Evolutionary conservation across 2,797 vertebrate species (phyloP).

Genomic region (Xiphophorus birchmanni): DNA sequence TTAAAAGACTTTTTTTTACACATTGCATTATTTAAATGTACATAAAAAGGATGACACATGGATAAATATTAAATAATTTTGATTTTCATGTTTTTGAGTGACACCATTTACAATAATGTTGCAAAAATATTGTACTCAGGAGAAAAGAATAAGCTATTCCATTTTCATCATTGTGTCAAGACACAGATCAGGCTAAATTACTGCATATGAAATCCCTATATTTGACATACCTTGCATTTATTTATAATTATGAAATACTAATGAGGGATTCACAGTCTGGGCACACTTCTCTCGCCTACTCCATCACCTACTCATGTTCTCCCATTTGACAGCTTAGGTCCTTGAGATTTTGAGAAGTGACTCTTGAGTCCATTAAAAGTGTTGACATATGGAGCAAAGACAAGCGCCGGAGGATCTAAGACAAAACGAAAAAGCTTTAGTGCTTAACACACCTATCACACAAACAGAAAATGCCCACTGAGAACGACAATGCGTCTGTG

Average conservation of each 20-base stretch:
- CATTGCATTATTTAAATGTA: background rate
- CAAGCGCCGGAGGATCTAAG: slow-evolving; percentile 50
- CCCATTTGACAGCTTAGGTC: slow-evolving; percentile 44
- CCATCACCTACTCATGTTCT: slow-evolving; percentile 13
- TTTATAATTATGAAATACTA: slow-evolving; percentile 22
- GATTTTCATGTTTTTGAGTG: background rate
- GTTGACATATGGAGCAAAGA: slow-evolving; percentile 49
- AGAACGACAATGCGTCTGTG: slow-evolving; percentile 53
- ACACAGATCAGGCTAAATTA: background rate
- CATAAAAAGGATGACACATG: background rate
- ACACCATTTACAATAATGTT: background rate
- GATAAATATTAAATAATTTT: background rate
- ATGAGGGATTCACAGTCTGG: slow-evolving; percentile 7
- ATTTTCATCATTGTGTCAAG: background rate
- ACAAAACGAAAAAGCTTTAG: slow-evolving; percentile 45
- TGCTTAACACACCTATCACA: slow-evolving; percentile 36
- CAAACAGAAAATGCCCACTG: slow-evolving; percentile 46
- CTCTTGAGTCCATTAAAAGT: slow-evolving; percentile 54
- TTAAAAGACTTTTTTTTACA: background rate
- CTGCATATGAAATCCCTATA: background rate
- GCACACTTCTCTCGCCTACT: slow-evolving; percentile 14
- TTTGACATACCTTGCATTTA: background rate
- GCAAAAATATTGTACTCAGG: background rate
- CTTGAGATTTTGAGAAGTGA: slow-evolving; percentile 39
- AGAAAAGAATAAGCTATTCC: background rate